phyloP scores from a whole-genome alignment of 2,888 invertebrate genomes.

The Cerceris rybyensis region DNA sequence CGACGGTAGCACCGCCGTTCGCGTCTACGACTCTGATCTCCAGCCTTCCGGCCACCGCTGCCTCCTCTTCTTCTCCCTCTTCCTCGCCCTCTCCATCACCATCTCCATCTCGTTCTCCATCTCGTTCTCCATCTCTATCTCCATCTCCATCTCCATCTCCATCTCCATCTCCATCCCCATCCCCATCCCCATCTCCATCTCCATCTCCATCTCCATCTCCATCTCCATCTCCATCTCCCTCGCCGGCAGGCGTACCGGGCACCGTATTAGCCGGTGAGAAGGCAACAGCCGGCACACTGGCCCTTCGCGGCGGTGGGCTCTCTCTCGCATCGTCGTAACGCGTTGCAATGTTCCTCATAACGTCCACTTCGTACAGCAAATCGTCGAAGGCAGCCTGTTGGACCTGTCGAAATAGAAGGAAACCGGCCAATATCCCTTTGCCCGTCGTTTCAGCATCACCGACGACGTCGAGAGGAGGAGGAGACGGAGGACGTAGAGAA shows the following conservation, averaged over 20 bases:
- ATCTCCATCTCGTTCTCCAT: too few relatives aligned
- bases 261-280: constrained; percentile 66
- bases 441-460: too few relatives aligned
- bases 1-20: constrained; percentile 78
- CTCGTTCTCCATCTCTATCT: too few relatives aligned
- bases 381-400: constrained; percentile 95
- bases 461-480: neutral
- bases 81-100: too few relatives aligned
- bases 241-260: constrained; percentile 66
- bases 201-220: too few relatives aligned
- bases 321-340: constrained; percentile 82
- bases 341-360: constrained; percentile 90
- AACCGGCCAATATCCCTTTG: too few relatives aligned
- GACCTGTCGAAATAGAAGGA: constrained; percentile 76
- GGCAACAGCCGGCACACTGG: constrained; percentile 80
- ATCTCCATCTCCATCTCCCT: too few relatives aligned
- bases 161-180: too few relatives aligned
- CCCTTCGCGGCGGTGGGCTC: constrained; percentile 71
- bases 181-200: too few relatives aligned
- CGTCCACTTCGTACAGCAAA: constrained; percentile 90
- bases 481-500: neutral
- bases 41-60: constrained; percentile 89
- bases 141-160: too few relatives aligned
- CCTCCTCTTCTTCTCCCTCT: constrained; percentile 82
- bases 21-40: constrained; percentile 88